Percentiles rank a stretch among this genome's conserved stretches.
phyloP scores from a whole-genome alignment of 2,888 invertebrate genomes.

The Amphipyra berbera region DNA sequence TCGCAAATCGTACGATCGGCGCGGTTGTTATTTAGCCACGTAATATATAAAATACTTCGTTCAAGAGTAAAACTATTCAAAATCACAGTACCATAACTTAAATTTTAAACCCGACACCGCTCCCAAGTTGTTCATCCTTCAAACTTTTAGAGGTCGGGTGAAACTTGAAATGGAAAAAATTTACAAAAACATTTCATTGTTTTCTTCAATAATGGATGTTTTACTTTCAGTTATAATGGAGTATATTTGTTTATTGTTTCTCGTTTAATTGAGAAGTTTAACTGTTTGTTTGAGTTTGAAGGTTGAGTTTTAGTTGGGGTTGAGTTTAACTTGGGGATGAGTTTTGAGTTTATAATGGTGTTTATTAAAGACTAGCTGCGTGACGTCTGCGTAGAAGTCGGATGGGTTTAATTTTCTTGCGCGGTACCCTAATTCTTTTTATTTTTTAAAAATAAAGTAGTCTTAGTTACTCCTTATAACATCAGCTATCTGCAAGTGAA shows the following conservation, averaged over 20 bases:
- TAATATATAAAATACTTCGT: too few species aligned
- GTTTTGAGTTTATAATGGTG: constrained; percentile 35
- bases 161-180: constrained; percentile 31
- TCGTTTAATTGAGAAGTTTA: constrained; percentile 50
- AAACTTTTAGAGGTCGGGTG: constrained; percentile 28
- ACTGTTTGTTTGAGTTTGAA: constrained; percentile 29
- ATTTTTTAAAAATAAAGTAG: too few species aligned
- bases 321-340: constrained; percentile 10
- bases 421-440: too few species aligned
- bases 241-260: constrained; percentile 43
- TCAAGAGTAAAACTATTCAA: too few species aligned
- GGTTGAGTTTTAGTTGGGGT: constrained; percentile 13
- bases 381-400: too few species aligned
- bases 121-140: constrained; percentile 4
- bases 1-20: too few species aligned
- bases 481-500: too few species aligned
- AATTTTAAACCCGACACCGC: constrained; percentile 3
- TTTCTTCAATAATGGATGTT: constrained; percentile 50
- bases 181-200: constrained; percentile 31
- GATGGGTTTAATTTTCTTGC: too few species aligned
- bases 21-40: too few species aligned
- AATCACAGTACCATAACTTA: too few species aligned
- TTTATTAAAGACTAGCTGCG: constrained; percentile 36
- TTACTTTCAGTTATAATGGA: constrained; percentile 48
- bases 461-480: too few species aligned